Conservation (phyloP, 2,888 invertebrate species). For the Rhingia rostrata region DNA sequence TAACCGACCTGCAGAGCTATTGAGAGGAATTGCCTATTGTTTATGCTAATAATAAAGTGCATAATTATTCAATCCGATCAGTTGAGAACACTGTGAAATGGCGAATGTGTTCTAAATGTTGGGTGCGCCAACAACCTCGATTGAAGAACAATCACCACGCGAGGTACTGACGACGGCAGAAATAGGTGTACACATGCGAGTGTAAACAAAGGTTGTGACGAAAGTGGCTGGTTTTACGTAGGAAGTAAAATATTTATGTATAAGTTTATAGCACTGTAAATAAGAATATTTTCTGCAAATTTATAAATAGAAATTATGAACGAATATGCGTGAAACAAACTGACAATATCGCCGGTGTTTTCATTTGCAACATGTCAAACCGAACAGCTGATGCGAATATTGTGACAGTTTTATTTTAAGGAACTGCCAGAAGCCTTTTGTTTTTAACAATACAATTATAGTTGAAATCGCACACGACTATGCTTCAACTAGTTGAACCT, state of each 20-base stretch:
- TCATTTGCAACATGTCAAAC: conserved; percentile 16
- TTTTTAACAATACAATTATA: too few species aligned
- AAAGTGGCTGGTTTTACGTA: conserved; percentile 22
- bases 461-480: too few species aligned
- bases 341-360: conserved; percentile 32
- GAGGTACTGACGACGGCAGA: neutral
- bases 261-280: neutral
- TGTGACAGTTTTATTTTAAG: conserved; percentile 2
- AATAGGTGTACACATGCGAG: conserved; percentile 7
- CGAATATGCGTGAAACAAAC: conserved; percentile 32
- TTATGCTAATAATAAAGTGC: conserved; percentile 71
- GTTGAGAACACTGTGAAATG: conserved; percentile 20
- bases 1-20: conserved; percentile 17
- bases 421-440: conserved; percentile 16
- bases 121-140: conserved; percentile 61
- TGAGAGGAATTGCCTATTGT: conserved; percentile 63
- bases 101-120: conserved; percentile 32
- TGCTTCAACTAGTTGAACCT: too few species aligned
- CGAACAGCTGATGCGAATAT: conserved; percentile 22
- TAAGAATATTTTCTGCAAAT: conserved; percentile 9
- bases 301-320: conserved; percentile 33
- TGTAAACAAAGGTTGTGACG: conserved; percentile 52
- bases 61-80: conserved; percentile 54
- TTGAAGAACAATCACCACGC: conserved; percentile 48
- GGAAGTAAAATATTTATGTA: neutral